phyloP scores from a whole-genome alignment of 2,888 invertebrate genomes.

The Cactoblastis cactorum region DNA sequence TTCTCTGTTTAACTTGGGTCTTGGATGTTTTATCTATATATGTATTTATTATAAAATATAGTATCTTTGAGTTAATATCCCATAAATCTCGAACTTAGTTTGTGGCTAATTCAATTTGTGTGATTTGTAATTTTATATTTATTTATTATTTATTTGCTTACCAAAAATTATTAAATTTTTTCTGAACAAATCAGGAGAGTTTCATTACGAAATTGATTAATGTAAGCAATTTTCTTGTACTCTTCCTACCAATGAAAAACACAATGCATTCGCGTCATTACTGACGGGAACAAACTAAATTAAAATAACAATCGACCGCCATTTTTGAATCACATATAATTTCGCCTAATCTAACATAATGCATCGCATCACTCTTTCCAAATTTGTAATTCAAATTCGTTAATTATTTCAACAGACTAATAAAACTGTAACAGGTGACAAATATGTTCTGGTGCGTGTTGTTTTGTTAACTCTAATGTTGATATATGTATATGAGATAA shows the following conservation, averaged over 20 bases:
- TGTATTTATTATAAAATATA: no score
- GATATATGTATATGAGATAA: neutral
- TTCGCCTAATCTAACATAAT: conserved; percentile 34
- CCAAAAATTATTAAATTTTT: no score
- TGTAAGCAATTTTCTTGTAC: neutral
- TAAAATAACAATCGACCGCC: conserved; percentile 16
- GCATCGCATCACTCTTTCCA: conserved; percentile 52
- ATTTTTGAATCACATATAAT: conserved; percentile 41
- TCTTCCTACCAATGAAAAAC: conserved; percentile 15
- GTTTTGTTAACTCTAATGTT: neutral
- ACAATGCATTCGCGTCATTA: conserved; percentile 24
- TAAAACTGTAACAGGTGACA: neutral
- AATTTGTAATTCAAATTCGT: conserved; percentile 60
- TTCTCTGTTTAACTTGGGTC: no score
- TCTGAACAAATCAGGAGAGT: neutral
- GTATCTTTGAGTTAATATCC: no score
- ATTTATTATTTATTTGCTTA: no score
- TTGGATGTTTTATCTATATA: no score
- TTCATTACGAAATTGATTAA: neutral
- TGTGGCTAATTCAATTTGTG: no score
- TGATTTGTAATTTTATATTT: no score
- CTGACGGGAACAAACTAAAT: conserved; percentile 4
- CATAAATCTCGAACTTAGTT: no score
- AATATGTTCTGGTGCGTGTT: neutral
- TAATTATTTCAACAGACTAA: neutral